phyloP scores from a whole-genome alignment of 2,797 vertebrate genomes.

The Hyperoplus immaculatus region DNA sequence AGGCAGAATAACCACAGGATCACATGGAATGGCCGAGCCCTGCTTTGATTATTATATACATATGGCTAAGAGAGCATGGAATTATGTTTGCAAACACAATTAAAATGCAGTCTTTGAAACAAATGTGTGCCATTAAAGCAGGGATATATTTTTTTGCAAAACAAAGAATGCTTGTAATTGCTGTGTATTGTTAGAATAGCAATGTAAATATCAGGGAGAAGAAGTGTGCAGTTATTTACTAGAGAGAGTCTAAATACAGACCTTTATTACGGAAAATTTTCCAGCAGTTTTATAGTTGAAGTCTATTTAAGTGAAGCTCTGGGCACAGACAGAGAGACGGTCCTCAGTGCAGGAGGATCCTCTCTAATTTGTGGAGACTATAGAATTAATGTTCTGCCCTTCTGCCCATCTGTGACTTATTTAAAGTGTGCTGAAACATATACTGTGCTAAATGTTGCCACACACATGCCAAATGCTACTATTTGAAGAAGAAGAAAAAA shows the following conservation, averaged over 20 bases:
- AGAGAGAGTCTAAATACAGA: slow-evolving; percentile 53
- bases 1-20: slow-evolving; percentile 83
- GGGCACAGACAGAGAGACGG: slow-evolving; percentile 64
- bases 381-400: slow-evolving; percentile 81
- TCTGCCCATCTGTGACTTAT: slow-evolving; percentile 84
- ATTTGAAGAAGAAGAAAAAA: slow-evolving; percentile 20
- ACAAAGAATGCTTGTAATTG: slow-evolving; percentile 55
- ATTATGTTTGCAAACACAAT: slow-evolving; percentile 78
- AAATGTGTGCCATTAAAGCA: slow-evolving; percentile 29
- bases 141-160: slow-evolving; percentile 36
- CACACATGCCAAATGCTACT: slow-evolving; percentile 68
- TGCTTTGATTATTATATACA: slow-evolving; percentile 83
- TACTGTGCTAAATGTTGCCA: slow-evolving; percentile 72
- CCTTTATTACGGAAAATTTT: slow-evolving; percentile 61
- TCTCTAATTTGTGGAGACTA: slow-evolving; percentile 81
- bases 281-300: slow-evolving; percentile 60
- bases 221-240: slow-evolving; percentile 33
- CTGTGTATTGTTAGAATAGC: slow-evolving; percentile 50
- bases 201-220: slow-evolving; percentile 62
- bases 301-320: slow-evolving; percentile 68
- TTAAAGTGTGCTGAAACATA: slow-evolving; percentile 81
- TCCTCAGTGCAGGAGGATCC: slow-evolving; percentile 64
- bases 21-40: slow-evolving; percentile 79
- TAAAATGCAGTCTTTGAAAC: slow-evolving; percentile 66
- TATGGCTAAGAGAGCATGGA: slow-evolving; percentile 82